Percentiles rank a stretch among this genome's conserved stretches.
These are phyloP conservation scores for Sigmodon hispidus DNA, from an alignment of 2,113 vertebrate species.

Conservation along the genomic window DNA sequence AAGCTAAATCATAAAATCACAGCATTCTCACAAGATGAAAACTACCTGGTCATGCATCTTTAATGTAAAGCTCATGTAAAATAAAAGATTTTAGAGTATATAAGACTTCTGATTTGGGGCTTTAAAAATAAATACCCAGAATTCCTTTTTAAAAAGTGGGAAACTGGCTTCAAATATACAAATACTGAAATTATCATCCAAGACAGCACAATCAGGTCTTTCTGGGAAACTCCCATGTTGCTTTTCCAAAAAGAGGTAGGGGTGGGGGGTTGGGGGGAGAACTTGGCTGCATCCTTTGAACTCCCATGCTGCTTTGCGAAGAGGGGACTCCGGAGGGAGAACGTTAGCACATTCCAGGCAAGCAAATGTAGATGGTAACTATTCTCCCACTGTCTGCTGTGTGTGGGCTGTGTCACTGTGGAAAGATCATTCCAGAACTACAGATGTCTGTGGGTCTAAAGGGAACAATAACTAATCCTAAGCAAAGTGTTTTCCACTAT, in stretches of 20 bases:
- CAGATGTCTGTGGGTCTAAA: neutral
- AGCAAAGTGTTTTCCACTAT: neutral
- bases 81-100: conserved; percentile 50
- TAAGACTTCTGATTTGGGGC: conserved; percentile 42
- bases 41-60: conserved; percentile 38
- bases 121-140: conserved; percentile 68
- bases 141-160: conserved; percentile 65
- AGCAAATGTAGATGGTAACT: neutral
- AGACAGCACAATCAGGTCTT: conserved; percentile 39
- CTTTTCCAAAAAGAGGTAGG: conserved; percentile 60
- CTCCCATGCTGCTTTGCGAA: conserved; percentile 56
- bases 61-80: conserved; percentile 52
- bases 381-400: neutral
- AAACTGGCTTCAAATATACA: conserved; percentile 54
- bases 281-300: neutral
- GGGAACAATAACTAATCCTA: neutral
- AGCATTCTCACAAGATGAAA: conserved; percentile 56
- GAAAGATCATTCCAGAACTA: neutral
- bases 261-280: too few species aligned
- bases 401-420: rapidly evolving
- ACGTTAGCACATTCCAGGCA: neutral
- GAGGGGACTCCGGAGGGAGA: neutral
- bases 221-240: conserved; percentile 40
- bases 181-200: conserved; percentile 50
- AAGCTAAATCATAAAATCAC: conserved; percentile 39